phyloP scores from a whole-genome alignment of 2,113 vertebrate genomes.

The Cacatua alba region DNA sequence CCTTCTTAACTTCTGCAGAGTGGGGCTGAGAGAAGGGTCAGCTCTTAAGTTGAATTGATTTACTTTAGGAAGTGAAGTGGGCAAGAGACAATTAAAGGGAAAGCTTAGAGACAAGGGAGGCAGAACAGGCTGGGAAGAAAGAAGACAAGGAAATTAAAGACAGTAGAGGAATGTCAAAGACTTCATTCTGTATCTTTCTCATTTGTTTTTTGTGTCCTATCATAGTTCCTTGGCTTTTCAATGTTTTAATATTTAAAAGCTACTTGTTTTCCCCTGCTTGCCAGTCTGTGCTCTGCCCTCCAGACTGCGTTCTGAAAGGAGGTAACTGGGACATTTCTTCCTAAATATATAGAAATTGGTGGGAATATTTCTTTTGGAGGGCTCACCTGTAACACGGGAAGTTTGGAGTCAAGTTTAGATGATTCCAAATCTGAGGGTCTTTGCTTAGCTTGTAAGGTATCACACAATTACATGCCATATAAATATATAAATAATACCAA shows the following conservation, averaged over 20 bases:
- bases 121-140: background rate
- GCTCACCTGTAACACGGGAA: background rate
- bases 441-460: background rate
- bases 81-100: background rate
- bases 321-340: background rate
- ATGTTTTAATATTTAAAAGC: background rate
- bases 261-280: background rate
- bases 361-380: background rate
- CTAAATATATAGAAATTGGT: background rate
- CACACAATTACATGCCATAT: background rate
- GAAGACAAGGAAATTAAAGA: background rate
- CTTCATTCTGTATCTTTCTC: background rate
- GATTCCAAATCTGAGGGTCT: background rate
- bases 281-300: background rate
- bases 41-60: background rate
- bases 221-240: background rate
- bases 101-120: background rate
- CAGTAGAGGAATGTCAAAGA: background rate
- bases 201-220: background rate
- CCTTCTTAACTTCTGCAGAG: background rate
- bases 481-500: background rate
- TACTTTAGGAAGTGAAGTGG: background rate
- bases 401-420: background rate
- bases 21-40: fast-evolving
- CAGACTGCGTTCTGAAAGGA: background rate